Conservation (phyloP, 2,797 vertebrate species). For the Echeneis naucrates region DNA sequence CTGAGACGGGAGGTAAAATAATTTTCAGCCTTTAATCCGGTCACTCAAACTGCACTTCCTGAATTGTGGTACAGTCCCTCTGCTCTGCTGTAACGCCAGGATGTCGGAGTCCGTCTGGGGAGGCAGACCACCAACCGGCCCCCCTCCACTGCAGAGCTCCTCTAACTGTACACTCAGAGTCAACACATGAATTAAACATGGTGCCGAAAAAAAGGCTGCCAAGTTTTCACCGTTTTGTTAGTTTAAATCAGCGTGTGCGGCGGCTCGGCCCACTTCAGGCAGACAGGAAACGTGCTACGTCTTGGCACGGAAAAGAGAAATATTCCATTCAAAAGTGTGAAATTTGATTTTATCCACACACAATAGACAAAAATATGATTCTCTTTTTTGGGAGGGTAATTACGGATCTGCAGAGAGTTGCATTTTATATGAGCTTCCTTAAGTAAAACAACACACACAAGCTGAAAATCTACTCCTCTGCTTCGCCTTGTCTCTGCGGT, state of each 20-base stretch:
- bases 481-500: conserved; percentile 19
- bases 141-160: conserved; percentile 33
- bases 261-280: neutral
- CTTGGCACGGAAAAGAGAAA: neutral
- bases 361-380: neutral
- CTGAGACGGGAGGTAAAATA: neutral
- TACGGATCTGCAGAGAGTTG: neutral
- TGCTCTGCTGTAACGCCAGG: neutral
- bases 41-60: neutral
- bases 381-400: neutral
- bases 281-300: neutral
- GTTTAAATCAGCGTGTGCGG: neutral
- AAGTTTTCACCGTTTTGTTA: neutral
- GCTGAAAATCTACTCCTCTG: conserved; percentile 2
- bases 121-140: too few species aligned
- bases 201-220: neutral
- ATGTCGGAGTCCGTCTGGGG: neutral
- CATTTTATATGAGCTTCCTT: neutral
- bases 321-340: neutral
- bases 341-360: neutral
- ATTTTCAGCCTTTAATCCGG: neutral
- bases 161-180: conserved; percentile 26
- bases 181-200: conserved; percentile 47
- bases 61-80: neutral
- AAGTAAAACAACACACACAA: conserved; percentile 10